Evolutionary conservation across 92 coral and sea anemone genomes (phyloP).

Genomic region (Porites cylindrica): DNA sequence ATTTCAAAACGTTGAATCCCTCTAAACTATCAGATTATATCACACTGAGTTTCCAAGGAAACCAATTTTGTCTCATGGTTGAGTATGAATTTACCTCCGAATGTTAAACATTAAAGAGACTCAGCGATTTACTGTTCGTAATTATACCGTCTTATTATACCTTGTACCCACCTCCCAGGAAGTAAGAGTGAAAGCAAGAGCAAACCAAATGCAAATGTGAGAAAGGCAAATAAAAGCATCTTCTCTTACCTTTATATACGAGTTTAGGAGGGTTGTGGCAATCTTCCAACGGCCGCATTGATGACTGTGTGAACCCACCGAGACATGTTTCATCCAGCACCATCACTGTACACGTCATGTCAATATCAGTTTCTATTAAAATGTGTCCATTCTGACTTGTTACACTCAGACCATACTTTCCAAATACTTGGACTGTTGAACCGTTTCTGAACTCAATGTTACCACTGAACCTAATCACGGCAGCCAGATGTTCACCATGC

Average conservation of each 20-base stretch:
- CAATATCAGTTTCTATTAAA: constrained; percentile 25
- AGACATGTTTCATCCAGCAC: constrained; percentile 40
- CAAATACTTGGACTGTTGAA: constrained; percentile 25
- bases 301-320: constrained; percentile 50
- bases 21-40: no score
- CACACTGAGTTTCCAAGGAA: no score
- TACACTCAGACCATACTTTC: constrained; percentile 40
- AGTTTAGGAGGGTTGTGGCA: not conserved
- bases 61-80: no score
- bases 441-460: constrained; percentile 27
- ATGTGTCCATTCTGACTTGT: constrained; percentile 49
- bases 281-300: not conserved
- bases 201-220: no score
- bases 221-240: not conserved
- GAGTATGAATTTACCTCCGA: no score
- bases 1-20: no score
- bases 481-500: constrained; percentile 13
- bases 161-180: no score
- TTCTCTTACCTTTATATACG: not conserved
- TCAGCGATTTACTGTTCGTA: no score
- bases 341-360: constrained; percentile 33
- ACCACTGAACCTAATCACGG: constrained; percentile 11
- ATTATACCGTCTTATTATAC: no score
- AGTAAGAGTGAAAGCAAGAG: no score
- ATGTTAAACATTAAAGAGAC: no score